These are phyloP conservation scores for Acanthosepion esculentum DNA, from an alignment of 2,888 invertebrate species.

Conservation along the genomic window DNA sequence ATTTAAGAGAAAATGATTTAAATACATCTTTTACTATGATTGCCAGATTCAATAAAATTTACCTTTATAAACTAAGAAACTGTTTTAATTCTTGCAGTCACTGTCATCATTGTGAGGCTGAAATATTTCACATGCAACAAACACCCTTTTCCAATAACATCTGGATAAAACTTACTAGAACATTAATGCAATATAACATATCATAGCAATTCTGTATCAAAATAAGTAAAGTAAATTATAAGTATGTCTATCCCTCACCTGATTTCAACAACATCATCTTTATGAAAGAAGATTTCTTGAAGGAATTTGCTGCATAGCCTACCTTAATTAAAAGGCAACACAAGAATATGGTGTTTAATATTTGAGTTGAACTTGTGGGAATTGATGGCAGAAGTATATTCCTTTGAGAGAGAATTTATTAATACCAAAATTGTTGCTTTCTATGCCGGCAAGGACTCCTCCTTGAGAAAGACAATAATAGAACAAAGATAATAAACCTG, in stretches of 20 bases:
- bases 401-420: slow-evolving; percentile 10
- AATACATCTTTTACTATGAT: too few relatives aligned
- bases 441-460: neutral
- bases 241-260: neutral
- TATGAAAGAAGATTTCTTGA: neutral
- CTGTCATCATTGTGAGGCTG: neutral
- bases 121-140: neutral
- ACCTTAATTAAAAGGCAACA: neutral
- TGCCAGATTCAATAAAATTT: too few relatives aligned
- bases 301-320: neutral
- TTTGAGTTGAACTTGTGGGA: neutral
- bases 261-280: neutral
- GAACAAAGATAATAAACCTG: neutral
- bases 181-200: neutral
- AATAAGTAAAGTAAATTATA: neutral
- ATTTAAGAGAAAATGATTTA: neutral
- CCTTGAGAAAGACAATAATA: neutral
- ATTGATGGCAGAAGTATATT: neutral
- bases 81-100: neutral
- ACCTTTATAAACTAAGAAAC: too few relatives aligned
- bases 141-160: neutral
- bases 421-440: neutral
- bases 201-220: neutral
- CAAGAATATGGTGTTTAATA: neutral
- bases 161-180: neutral